Percentiles rank a stretch among this genome's conserved stretches.
These are phyloP conservation scores for Labroides dimidiatus DNA, from an alignment of 2,797 vertebrate species.

Conservation along the genomic window DNA sequence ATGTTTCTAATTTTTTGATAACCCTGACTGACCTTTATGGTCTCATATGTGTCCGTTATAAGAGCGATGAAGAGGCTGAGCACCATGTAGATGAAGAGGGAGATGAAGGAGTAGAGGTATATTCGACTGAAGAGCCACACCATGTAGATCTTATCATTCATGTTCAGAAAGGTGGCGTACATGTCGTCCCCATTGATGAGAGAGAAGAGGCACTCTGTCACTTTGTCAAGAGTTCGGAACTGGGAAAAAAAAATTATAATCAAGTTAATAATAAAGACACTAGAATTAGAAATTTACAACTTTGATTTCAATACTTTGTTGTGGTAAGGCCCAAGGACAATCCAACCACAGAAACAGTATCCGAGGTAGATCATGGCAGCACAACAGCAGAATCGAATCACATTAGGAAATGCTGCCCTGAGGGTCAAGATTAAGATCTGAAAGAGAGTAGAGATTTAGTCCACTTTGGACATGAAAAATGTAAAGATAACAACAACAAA, in stretches of 20 bases:
- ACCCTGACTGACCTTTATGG: slow-evolving; percentile 89
- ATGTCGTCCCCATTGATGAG: slow-evolving; percentile 97
- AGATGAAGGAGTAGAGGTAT: slow-evolving; percentile 96
- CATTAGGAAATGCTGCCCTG: slow-evolving; percentile 90
- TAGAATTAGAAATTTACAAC: not conserved
- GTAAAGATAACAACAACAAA: not conserved
- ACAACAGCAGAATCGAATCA: slow-evolving; percentile 94
- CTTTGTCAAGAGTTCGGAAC: slow-evolving; percentile 92
- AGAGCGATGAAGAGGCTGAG: slow-evolving; percentile 97
- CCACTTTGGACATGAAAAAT: not conserved
- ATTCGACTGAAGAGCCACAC: slow-evolving; percentile 96
- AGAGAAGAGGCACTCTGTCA: slow-evolving; percentile 95
- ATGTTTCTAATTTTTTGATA: not conserved
- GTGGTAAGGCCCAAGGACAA: slow-evolving; percentile 96
- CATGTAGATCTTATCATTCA: slow-evolving; percentile 90
- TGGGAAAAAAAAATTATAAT: slow-evolving; percentile 51
- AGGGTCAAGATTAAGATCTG: slow-evolving; percentile 95
- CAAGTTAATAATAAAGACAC: not conserved
- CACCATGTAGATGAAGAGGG: slow-evolving; percentile 97
- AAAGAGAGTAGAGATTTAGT: slow-evolving; percentile 14
- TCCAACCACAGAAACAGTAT: slow-evolving; percentile 98
- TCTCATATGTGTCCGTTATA: slow-evolving; percentile 96
- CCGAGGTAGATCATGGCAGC: slow-evolving; percentile 96
- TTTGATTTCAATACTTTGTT: slow-evolving; percentile 86
- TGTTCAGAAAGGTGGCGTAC: slow-evolving; percentile 92